These are phyloP conservation scores for Spondyliosoma cantharus DNA, from an alignment of 2,797 vertebrate species.

Conservation along the genomic window DNA sequence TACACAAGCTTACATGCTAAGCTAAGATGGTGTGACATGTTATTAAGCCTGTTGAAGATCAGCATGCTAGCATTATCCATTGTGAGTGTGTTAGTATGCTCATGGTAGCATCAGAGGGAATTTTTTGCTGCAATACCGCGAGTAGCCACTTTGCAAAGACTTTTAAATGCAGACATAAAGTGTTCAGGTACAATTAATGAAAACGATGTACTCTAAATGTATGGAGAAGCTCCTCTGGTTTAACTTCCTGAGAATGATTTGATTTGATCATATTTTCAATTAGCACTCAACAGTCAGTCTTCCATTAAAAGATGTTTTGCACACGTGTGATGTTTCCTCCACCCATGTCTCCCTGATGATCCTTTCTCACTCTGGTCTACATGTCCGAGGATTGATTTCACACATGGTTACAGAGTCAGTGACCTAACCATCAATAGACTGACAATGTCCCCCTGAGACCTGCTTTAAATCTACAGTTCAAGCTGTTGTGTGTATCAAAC, in stretches of 20 bases:
- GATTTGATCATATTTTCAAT: background rate
- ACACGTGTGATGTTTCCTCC: constrained; percentile 22
- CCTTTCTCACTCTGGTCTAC: constrained; percentile 10
- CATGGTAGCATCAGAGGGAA: background rate
- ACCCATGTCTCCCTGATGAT: constrained; percentile 25
- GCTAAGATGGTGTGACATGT: background rate
- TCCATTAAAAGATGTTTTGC: constrained; percentile 19
- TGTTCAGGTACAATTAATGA: background rate
- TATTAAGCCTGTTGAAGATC: background rate
- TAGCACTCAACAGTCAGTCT: background rate
- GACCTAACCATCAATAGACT: constrained; percentile 44
- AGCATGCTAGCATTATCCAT: background rate
- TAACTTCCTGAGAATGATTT: background rate
- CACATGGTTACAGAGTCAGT: constrained; percentile 40
- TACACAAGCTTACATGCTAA: background rate
- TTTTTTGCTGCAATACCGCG: no score
- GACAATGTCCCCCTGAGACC: constrained; percentile 42
- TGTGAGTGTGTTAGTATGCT: background rate
- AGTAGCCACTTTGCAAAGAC: no score
- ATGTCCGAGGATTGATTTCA: constrained; percentile 56
- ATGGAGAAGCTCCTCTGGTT: constrained; percentile 13
- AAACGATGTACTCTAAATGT: background rate
- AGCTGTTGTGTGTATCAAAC: constrained; percentile 54
- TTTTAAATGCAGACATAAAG: background rate
- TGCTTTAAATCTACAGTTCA: constrained; percentile 54